Evolutionary conservation across 2,113 vertebrate species (phyloP).

Genomic region (Cervus canadensis): DNA sequence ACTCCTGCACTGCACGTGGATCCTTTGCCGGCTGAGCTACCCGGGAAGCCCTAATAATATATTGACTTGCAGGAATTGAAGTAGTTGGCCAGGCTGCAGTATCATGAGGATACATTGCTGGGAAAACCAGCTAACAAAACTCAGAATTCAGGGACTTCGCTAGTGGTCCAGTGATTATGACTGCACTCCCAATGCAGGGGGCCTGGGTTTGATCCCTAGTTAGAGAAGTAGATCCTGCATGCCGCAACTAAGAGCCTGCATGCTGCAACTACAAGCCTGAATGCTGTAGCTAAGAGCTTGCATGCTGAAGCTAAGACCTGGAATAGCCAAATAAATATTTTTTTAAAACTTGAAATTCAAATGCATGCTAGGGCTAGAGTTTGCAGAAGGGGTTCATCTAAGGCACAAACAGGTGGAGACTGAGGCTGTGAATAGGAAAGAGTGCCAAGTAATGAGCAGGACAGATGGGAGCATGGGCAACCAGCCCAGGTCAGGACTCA

Average conservation of each 20-base stretch:
- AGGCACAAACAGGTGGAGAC: not conserved
- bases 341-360: not conserved
- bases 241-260: not conserved
- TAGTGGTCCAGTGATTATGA: not conserved
- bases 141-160: not conserved
- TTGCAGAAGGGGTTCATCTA: not conserved
- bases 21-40: not conserved
- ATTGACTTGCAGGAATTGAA: not conserved
- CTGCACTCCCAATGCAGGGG: not conserved
- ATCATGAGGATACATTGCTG: not conserved
- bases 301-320: not conserved
- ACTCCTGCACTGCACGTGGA: not conserved
- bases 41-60: not conserved
- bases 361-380: not conserved
- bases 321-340: not conserved
- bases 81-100: not conserved
- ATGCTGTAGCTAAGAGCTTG: not conserved
- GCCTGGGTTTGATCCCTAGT: not conserved
- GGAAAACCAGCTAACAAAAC: not conserved
- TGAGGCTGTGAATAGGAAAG: not conserved
- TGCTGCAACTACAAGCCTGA: not conserved
- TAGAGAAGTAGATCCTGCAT: not conserved
- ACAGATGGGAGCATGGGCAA: constrained; percentile 16
- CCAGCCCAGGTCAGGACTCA: constrained; percentile 18
- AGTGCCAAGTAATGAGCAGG: constrained; percentile 10